phyloP scores from a whole-genome alignment of 30 jellyfish, hydroid and myxozoan genomes.

The Aurelia coerulea region DNA sequence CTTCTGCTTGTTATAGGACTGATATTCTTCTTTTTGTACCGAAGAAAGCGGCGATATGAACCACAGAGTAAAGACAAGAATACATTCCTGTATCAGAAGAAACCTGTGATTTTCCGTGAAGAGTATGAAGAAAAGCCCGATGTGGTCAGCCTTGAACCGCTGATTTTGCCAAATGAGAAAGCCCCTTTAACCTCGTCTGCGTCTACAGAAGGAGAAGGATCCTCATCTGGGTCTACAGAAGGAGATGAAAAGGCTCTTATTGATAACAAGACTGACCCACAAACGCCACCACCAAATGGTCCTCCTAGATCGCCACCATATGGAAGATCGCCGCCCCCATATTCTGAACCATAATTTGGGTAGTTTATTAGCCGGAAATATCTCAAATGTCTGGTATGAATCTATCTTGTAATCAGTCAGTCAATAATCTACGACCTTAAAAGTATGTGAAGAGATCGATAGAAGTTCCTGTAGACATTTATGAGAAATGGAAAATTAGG shows the following conservation, averaged over 20 bases:
- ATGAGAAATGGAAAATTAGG: too few relatives aligned
- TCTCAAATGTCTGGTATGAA: neutral
- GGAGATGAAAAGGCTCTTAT: slow-evolving; percentile 84
- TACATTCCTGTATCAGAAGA: slow-evolving; percentile 79
- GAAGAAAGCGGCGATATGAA: slow-evolving; percentile 82
- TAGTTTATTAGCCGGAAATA: neutral
- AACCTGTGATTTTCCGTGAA: slow-evolving; percentile 92
- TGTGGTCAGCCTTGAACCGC: slow-evolving; percentile 83
- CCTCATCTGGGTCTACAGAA: slow-evolving; percentile 88
- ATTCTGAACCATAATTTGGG: slow-evolving; percentile 42
- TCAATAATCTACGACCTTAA: neutral
- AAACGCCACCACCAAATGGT: slow-evolving; percentile 79
- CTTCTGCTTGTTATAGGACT: slow-evolving; percentile 77
- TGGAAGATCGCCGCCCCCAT: slow-evolving; percentile 85
- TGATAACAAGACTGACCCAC: slow-evolving; percentile 41
- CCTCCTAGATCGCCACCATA: slow-evolving; percentile 75
- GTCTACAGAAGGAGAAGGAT: slow-evolving; percentile 89
- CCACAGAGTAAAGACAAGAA: slow-evolving; percentile 85
- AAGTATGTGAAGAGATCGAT: too few relatives aligned
- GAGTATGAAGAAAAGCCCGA: slow-evolving; percentile 94
- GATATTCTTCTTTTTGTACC: slow-evolving; percentile 81
- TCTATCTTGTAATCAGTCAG: neutral
- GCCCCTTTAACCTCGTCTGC: slow-evolving; percentile 72
- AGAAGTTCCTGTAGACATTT: too few relatives aligned
- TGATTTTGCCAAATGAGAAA: slow-evolving; percentile 89